Evolutionary conservation across 2,797 vertebrate species (phyloP).

Genomic region (Labroides dimidiatus): DNA sequence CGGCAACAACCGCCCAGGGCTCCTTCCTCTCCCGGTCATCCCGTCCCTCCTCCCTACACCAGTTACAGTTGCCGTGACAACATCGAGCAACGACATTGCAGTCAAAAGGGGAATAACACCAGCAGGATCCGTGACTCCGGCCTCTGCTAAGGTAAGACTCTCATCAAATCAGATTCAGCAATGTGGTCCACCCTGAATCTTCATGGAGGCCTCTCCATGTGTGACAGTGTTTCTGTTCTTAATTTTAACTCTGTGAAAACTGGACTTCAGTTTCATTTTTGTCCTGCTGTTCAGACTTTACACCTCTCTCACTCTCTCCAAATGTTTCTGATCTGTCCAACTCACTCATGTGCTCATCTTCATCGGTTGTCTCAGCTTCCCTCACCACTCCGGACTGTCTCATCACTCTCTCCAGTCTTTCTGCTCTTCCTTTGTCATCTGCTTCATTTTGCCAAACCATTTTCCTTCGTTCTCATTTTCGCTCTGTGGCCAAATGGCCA

Average conservation of each 20-base stretch:
- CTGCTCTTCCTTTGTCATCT: constrained; percentile 25
- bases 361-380: constrained; percentile 57
- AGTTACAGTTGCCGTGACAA: constrained; percentile 90
- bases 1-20: constrained; percentile 92
- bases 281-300: constrained; percentile 30
- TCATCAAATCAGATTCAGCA: constrained; percentile 5
- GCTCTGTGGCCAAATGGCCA: too few relatives aligned
- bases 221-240: not conserved
- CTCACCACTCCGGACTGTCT: constrained; percentile 2
- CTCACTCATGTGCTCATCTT: constrained; percentile 46
- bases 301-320: constrained; percentile 20
- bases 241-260: constrained; percentile 10
- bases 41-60: constrained; percentile 93
- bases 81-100: constrained; percentile 88
- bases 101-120: constrained; percentile 86
- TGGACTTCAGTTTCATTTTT: constrained; percentile 40
- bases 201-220: not conserved
- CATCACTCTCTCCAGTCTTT: constrained; percentile 3
- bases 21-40: constrained; percentile 94
- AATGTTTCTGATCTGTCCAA: constrained; percentile 42
- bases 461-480: too few relatives aligned
- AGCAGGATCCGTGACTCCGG: constrained; percentile 83
- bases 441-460: constrained; percentile 17
- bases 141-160: constrained; percentile 91
- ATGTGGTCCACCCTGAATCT: constrained; percentile 11